phyloP scores from a whole-genome alignment of 2,113 vertebrate species.

The Neopipo cinnamomea region DNA sequence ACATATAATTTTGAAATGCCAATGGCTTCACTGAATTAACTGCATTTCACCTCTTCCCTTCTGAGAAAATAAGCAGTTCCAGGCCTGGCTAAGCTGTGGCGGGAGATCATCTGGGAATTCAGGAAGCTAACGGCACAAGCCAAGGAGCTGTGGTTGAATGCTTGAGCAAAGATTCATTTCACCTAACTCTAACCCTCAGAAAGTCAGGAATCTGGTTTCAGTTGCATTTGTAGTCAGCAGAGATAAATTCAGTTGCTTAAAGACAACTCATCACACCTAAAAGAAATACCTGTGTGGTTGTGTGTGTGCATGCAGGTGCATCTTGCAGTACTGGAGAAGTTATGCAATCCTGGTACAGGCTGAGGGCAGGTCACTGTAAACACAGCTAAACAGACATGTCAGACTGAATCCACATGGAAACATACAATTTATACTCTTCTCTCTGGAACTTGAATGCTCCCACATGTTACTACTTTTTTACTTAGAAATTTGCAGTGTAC shows the following conservation, averaged over 20 bases:
- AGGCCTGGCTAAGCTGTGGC: constrained; percentile 23
- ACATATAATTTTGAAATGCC: background rate
- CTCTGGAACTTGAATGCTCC: background rate
- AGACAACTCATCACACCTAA: background rate
- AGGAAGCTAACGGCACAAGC: constrained; percentile 47
- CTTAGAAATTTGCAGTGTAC: background rate
- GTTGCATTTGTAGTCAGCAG: constrained; percentile 27
- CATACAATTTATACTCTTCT: background rate
- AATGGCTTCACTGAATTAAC: background rate
- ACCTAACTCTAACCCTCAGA: constrained; percentile 24
- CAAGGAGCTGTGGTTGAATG: constrained; percentile 55
- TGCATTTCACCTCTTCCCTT: background rate
- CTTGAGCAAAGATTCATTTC: constrained; percentile 50
- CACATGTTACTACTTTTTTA: background rate
- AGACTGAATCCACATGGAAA: background rate
- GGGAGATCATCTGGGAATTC: constrained; percentile 59
- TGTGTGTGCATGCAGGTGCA: background rate
- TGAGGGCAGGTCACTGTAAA: background rate
- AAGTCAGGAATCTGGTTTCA: background rate
- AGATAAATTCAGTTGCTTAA: background rate
- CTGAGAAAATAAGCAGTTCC: constrained; percentile 42
- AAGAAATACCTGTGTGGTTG: background rate
- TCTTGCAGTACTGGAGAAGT: background rate
- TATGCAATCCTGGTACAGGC: background rate
- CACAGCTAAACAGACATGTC: background rate